These are phyloP conservation scores for Catharus ustulatus DNA, from an alignment of 2,797 vertebrate genomes.

Conservation along the genomic window DNA sequence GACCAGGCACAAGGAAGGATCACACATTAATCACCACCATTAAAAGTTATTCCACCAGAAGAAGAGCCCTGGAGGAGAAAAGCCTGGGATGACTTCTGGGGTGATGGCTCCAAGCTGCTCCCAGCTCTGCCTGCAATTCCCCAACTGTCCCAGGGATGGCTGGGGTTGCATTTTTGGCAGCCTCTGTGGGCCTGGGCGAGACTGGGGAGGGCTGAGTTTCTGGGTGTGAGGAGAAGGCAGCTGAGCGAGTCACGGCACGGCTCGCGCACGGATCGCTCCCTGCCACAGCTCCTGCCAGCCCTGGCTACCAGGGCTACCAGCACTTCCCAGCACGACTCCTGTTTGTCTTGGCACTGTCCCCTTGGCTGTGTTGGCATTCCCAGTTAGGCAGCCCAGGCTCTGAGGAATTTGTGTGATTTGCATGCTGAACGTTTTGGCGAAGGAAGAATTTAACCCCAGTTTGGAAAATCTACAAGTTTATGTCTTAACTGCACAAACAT, in stretches of 20 bases:
- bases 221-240: constrained; percentile 2
- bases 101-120: neutral
- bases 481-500: neutral
- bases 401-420: neutral
- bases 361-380: neutral
- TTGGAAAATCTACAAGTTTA: neutral
- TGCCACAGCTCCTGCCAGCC: neutral
- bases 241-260: fast-evolving
- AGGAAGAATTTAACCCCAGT: neutral
- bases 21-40: fast-evolving
- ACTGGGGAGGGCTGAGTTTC: neutral
- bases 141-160: neutral
- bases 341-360: neutral
- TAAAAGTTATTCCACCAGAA: neutral
- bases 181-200: neutral
- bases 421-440: neutral
- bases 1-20: neutral
- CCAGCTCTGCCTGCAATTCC: neutral
- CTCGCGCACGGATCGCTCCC: fast-evolving
- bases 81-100: neutral
- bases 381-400: neutral
- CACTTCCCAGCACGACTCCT: neutral
- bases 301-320: neutral
- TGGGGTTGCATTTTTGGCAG: constrained; percentile 9
- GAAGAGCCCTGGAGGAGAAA: neutral